Evolutionary conservation across 2,797 vertebrate species (phyloP), one percentile per base, ranked within the genome.

Genomic region (Myoxocephalus aenaeus): DNA sequence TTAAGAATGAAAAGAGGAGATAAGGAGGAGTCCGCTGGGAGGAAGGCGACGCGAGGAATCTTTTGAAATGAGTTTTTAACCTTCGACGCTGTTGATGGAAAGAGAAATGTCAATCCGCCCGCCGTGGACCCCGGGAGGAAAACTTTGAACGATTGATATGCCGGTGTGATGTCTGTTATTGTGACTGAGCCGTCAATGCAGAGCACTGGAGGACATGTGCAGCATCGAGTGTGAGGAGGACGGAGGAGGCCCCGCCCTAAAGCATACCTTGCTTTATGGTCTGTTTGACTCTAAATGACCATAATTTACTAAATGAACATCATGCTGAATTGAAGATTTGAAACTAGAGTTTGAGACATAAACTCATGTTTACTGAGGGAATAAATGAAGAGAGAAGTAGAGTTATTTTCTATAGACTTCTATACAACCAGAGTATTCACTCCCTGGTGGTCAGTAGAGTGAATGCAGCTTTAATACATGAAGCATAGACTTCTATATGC

Each of bases 131-230:
- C 38, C 48, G 44, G 50, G 36, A 57, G 75, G 61, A 40, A 42
- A 34, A 74, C 32, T 65, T 65, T 46, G 68, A 65, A 70, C 14
- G 3, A 70, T 66, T 70, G 34, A 70, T 48, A 70, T 66, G 70
- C 65, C 11, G 51, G 15, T 51, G n/a, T 68, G 40, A 53, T 44
- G 29, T 61, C 20, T 71, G 32, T 20, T 57, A 29, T 63, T 63
- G 48, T 63, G 67, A n/a, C 54, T 71, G 15, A 42, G 68, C 66
- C 44, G 36, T n/a, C 44, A 29, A 69, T 58, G 36, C 71, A 70
- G 54, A 34, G 38, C 38, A 56, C 34, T 73, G 27, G 34, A 70
- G 61, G 65, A 66, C 34, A 66, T 22, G 71, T 59, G 71, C 12
- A 72, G 67, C 75, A 75, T 12, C 5, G 22, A n/a, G 56, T 54